Conservation (phyloP, 2,888 invertebrate species). For the Encarsia formosa region DNA sequence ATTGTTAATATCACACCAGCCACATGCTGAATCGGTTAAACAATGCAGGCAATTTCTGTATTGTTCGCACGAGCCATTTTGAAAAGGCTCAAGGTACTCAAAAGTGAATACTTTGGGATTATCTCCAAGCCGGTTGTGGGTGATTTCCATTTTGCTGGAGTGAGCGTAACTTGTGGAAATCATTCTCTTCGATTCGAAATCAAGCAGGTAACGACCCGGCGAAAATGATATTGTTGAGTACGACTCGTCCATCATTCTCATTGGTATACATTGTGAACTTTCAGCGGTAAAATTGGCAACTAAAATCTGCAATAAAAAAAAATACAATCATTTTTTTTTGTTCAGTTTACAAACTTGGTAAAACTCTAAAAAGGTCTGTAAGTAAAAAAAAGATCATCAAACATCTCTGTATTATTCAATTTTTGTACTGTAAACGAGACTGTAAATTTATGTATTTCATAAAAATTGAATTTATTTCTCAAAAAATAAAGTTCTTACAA, state of each 20-base stretch:
- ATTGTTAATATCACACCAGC: constrained; percentile 82
- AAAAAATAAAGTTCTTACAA: constrained; percentile 33
- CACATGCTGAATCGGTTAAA: constrained; percentile 81
- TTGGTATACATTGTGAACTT: constrained; percentile 66
- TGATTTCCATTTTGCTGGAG: constrained; percentile 74
- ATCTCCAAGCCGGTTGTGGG: constrained; percentile 70
- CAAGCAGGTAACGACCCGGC: constrained; percentile 63
- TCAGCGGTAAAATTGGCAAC: constrained; percentile 66
- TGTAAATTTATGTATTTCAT: constrained; percentile 3
- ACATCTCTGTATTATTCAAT: too few species aligned
- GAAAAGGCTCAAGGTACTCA: constrained; percentile 85
- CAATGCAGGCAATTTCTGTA: constrained; percentile 85
- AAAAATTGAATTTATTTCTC: constrained; percentile 1
- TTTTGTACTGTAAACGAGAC: too few species aligned
- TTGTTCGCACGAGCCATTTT: constrained; percentile 70
- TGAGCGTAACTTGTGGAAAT: constrained; percentile 46
- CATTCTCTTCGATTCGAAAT: constrained; percentile 65
- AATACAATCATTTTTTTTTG: neutral
- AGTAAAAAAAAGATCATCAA: neutral
- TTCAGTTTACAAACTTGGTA: neutral
- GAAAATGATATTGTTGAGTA: constrained; percentile 18
- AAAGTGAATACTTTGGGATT: constrained; percentile 81
- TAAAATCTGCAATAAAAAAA: constrained; percentile 48
- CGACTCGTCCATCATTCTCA: constrained; percentile 55
- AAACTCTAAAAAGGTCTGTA: neutral